phyloP scores from a whole-genome alignment of 64 coral and sea anemone species.

The Pocillopora damicornis region DNA sequence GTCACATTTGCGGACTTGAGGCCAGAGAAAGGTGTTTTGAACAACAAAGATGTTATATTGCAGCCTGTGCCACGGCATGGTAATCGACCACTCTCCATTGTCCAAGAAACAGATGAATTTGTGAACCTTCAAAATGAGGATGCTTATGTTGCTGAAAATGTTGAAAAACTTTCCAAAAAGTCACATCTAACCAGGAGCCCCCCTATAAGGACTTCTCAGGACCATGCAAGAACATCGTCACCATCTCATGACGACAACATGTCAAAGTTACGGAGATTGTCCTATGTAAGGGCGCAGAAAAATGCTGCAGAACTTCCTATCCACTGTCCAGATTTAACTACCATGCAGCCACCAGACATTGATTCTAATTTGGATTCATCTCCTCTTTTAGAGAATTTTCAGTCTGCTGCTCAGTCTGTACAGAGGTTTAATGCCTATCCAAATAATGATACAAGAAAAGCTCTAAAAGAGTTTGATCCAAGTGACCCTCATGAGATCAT shows the following conservation, averaged over 20 bases:
- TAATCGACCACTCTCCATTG: constrained; percentile 70
- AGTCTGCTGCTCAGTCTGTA: neutral
- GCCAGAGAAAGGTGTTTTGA: neutral
- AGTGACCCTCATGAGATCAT: constrained; percentile 12
- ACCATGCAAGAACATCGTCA: neutral
- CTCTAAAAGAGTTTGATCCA: constrained; percentile 47
- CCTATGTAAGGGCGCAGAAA: constrained; percentile 85
- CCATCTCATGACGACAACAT: constrained; percentile 24
- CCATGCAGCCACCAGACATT: constrained; percentile 2
- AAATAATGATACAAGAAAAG: constrained; percentile 7
- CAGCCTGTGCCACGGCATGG: constrained; percentile 5
- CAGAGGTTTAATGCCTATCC: neutral
- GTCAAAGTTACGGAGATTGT: constrained; percentile 56
- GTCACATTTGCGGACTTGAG: neutral
- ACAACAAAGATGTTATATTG: neutral
- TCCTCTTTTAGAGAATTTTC: neutral
- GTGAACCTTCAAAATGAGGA: constrained; percentile 12
- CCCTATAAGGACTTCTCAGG: constrained; percentile 5
- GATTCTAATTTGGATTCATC: constrained; percentile 11
- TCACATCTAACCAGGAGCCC: neutral
- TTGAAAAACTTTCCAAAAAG: constrained; percentile 44
- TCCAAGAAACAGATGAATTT: constrained; percentile 78
- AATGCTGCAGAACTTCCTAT: constrained; percentile 52
- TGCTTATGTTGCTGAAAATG: constrained; percentile 6
- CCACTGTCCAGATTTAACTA: neutral